Conservation (phyloP, 2,113 vertebrate genomes). For the Nansenia antarctica region DNA sequence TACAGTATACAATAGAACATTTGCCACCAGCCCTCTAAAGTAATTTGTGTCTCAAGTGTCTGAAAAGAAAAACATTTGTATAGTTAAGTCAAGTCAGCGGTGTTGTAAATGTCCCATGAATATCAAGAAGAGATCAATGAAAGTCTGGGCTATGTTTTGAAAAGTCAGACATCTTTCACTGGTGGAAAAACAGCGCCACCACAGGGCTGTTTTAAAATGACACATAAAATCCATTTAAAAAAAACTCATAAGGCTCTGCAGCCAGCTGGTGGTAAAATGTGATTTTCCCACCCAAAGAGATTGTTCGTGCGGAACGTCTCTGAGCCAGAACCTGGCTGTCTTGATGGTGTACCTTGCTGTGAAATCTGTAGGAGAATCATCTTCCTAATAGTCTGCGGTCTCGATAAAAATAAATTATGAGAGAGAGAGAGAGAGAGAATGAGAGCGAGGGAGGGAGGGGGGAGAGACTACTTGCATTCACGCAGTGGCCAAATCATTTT, state of each 20-base stretch:
- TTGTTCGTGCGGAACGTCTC: conserved; percentile 14
- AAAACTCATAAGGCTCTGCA: not conserved
- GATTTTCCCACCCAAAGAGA: conserved; percentile 6
- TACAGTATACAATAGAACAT: no score
- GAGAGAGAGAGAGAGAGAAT: conserved; percentile 1
- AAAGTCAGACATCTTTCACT: not conserved
- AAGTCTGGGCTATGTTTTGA: not conserved
- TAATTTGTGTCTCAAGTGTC: no score
- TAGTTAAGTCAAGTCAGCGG: no score
- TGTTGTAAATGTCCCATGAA: no score
- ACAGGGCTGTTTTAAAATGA: conserved; percentile 20
- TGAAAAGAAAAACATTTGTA: no score
- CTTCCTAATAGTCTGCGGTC: conserved; percentile 72
- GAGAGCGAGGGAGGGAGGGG: not conserved
- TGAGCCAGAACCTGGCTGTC: conserved; percentile 3
- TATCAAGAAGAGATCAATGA: not conserved
- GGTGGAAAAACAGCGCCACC: conserved; percentile 43
- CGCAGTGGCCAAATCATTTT: not conserved
- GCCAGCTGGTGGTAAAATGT: not conserved
- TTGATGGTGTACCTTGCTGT: conserved; percentile 18
- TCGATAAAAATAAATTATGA: conserved; percentile 37
- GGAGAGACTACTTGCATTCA: not conserved
- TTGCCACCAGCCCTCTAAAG: no score
- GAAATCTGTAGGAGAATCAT: conserved; percentile 68
- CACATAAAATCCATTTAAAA: conserved; percentile 4